These are phyloP conservation scores for Sus scrofa DNA, from an alignment of 2,113 vertebrate genomes.

Conservation along the genomic window T2T-Sscrofa CM000820.6:49410001-49410500, in stretches of 20 bases:
- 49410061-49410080: conserved; percentile 59
- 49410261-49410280: conserved; percentile 53
- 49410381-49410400: conserved; percentile 72
- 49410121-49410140: conserved; percentile 56
- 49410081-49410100: conserved; percentile 42
- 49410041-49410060: conserved; percentile 64
- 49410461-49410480: conserved; percentile 84
- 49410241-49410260: conserved; percentile 32
- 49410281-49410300: conserved; percentile 43
- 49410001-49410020: conserved; percentile 60
- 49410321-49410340: background rate
- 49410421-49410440: conserved; percentile 76
- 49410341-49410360: conserved; percentile 59
- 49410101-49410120: conserved; percentile 62
- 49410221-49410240: conserved; percentile 45
- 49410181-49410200: conserved; percentile 41
- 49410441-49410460: conserved; percentile 79
- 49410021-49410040: conserved; percentile 51
- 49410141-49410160: conserved; percentile 36
- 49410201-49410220: background rate
- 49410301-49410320: conserved; percentile 15
- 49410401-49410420: conserved; percentile 69
- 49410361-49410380: conserved; percentile 69
- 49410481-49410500: conserved; percentile 81
- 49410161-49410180: conserved; percentile 74